These are phyloP conservation scores for Bactericera cockerelli DNA, from an alignment of 1,140 invertebrate species.

Conservation along the genomic window DNA sequence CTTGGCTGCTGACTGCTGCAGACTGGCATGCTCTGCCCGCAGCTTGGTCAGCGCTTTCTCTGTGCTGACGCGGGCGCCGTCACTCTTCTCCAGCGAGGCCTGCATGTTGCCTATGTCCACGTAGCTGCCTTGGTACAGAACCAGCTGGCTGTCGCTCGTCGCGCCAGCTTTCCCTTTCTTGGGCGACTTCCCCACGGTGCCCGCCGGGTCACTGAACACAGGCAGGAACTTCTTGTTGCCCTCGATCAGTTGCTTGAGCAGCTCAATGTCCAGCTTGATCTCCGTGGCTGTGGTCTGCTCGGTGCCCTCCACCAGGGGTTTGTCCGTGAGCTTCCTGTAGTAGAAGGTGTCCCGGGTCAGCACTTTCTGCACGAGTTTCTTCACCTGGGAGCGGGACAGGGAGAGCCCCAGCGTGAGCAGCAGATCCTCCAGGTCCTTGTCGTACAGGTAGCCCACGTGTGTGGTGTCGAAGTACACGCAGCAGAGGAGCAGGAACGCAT, in stretches of 20 bases:
- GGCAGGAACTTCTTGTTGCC: constrained; percentile 40
- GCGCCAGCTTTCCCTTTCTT: constrained; percentile 26
- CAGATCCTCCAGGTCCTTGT: constrained; percentile 84
- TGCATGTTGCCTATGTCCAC: constrained; percentile 63
- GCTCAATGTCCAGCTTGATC: not conserved
- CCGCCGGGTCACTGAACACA: constrained; percentile 32
- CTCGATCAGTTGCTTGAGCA: constrained; percentile 21
- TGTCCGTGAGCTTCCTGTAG: constrained; percentile 65
- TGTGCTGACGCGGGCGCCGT: constrained; percentile 51
- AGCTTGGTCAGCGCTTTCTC: constrained; percentile 41
- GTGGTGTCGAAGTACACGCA: constrained; percentile 89
- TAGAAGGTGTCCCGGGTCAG: constrained; percentile 54
- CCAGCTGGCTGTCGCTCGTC: constrained; percentile 51
- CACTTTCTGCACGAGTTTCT: constrained; percentile 62
- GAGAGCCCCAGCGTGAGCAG: constrained; percentile 72
- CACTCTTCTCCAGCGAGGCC: constrained; percentile 54
- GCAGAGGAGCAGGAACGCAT: constrained; percentile 68
- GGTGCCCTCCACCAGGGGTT: constrained; percentile 40
- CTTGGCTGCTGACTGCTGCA: constrained; percentile 29
- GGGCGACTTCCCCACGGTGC: not conserved
- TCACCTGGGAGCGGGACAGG: constrained; percentile 70
- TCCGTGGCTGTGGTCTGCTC: constrained; percentile 23
- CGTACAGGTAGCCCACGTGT: constrained; percentile 73
- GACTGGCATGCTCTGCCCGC: constrained; percentile 33
- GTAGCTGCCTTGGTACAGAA: constrained; percentile 55